A percentile compares a stretch with the other conserved stretches of the same genome.
Evolutionary conservation across 2,888 invertebrate genomes (phyloP).

Genomic region (Endomychus coccineus): DNA sequence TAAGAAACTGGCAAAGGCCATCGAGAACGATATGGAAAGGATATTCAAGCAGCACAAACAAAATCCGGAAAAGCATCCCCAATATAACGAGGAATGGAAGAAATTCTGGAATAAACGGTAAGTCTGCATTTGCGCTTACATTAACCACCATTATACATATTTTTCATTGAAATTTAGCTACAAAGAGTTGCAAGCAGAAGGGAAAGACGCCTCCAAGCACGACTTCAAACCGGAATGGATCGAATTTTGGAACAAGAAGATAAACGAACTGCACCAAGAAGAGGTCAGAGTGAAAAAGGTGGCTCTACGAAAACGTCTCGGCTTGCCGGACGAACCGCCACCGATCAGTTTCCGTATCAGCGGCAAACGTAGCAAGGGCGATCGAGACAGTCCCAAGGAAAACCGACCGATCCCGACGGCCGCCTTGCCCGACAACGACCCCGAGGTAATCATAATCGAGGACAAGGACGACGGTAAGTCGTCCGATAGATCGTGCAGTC

Average conservation of each 20-base stretch:
- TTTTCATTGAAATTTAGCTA: constrained; percentile 25
- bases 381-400: constrained; percentile 7
- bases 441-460: constrained; percentile 38
- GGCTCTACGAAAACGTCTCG: constrained; percentile 54
- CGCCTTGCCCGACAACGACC: constrained; percentile 37
- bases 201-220: constrained; percentile 66
- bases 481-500: constrained; percentile 34
- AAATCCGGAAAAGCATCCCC: constrained; percentile 81
- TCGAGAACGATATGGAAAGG: constrained; percentile 55
- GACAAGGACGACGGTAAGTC: constrained; percentile 34
- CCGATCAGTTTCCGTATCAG: constrained; percentile 41
- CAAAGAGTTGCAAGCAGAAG: constrained; percentile 33
- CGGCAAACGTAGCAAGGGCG: constrained; percentile 22
- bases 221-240: constrained; percentile 90
- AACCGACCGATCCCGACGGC: constrained; percentile 34
- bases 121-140: neutral
- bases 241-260: constrained; percentile 72
- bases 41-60: constrained; percentile 68
- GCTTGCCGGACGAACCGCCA: constrained; percentile 36
- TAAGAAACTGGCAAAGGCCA: constrained; percentile 43
- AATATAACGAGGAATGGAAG: constrained; percentile 86
- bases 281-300: constrained; percentile 59
- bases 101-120: constrained; percentile 75
- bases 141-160: neutral
- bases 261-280: constrained; percentile 68